Evolutionary conservation across 2,797 vertebrate species (phyloP), one percentile per base, ranked within the genome.

Genomic region (Mionectes olivaceus): DNA sequence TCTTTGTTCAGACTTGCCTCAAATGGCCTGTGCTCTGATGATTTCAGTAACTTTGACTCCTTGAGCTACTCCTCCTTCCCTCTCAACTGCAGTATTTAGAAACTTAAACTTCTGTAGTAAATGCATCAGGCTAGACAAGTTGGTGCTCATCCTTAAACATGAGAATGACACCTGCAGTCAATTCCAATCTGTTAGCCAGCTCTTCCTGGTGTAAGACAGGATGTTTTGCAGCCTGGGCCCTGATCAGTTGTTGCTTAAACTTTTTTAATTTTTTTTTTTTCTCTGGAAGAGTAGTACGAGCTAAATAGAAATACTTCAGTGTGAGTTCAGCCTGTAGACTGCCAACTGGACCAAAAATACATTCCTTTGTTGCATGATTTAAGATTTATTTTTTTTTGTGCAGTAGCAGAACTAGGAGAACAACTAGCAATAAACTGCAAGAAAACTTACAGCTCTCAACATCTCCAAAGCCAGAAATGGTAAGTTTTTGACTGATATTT

Each of bases 391-490:
- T 28, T 61, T 65, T 70, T 94, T 84, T 11, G 73, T 94, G 27
- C 76, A 95, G 78, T 53, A 90, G 61, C 65, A 86, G 94, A 83
- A 96, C 89, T 77, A 89, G 93, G 52, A 95, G 89, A 93, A 65
- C 59, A 4, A 77, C 91, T 84, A 89, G 81, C 68, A 91, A 33
- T 65, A 93, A 84, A 39, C 43, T 92, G n/a, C 94, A 95, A 75
- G 94, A 91, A 50, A 95, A 86, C 37, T 89, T 77, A 56, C 90
- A 89, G 70, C 24, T 75, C 49, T 78, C 93, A 64, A 95, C 93
- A 71, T 89, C 88, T 85, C 24, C 61, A 61, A 91, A 83, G 81
- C 93, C 90, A 92, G 90, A 94, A 96, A 96, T 96, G 97, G 98
- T 98, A 96, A 97, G 97, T 89, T 71, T 79, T 57, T 78, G 28